phyloP scores from a whole-genome alignment of 2,113 vertebrate genomes.

The Myrmecobius fasciatus region DNA sequence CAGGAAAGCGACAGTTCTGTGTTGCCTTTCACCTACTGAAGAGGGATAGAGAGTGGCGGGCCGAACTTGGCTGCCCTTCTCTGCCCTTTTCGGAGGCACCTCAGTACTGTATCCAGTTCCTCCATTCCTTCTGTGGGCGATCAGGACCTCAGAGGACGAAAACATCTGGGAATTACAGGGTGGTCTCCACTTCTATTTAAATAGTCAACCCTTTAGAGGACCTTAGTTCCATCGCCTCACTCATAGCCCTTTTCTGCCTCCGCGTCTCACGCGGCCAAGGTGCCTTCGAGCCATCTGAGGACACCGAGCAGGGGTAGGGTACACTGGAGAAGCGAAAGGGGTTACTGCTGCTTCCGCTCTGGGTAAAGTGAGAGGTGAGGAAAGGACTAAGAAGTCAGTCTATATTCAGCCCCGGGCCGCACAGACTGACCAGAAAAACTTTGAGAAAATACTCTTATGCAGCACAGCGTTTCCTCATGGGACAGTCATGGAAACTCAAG shows the following conservation, averaged over 20 bases:
- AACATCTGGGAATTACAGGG: neutral
- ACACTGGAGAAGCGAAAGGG: neutral
- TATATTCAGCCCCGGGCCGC: neutral
- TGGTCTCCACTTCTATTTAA: neutral
- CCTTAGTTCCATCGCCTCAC: neutral
- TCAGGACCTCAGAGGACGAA: neutral
- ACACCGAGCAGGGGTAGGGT: neutral
- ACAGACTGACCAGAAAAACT: neutral
- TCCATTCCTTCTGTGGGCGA: neutral
- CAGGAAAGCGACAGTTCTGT: constrained; percentile 40
- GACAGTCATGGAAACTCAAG: neutral
- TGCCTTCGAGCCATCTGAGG: neutral
- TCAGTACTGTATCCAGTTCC: neutral
- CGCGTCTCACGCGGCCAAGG: neutral
- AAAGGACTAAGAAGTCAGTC: neutral
- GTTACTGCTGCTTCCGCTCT: neutral
- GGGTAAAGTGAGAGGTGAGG: neutral
- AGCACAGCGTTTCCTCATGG: neutral
- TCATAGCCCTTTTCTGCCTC: neutral
- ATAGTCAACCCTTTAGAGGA: neutral
- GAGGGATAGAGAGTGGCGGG: constrained; percentile 24
- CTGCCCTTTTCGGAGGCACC: constrained; percentile 48
- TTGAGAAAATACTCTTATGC: neutral
- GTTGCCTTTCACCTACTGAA: constrained; percentile 69
- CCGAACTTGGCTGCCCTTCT: constrained; percentile 61